Evolutionary conservation across 2,113 vertebrate species (phyloP), one percentile per base, ranked within the genome.

Genomic region (Verasper variegatus): DNA sequence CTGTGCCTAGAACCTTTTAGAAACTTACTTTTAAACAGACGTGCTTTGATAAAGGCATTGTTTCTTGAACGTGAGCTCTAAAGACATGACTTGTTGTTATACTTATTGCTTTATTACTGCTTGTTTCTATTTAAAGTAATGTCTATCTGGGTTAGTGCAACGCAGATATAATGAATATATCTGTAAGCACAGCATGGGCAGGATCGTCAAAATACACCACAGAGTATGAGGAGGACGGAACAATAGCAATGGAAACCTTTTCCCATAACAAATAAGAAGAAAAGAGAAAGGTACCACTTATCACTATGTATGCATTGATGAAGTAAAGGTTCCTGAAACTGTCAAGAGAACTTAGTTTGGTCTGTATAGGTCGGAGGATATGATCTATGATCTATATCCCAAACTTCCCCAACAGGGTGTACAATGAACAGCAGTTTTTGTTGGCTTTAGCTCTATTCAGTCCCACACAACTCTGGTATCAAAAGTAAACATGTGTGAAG

Each of bases 401-500:
- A 68, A 65, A 18, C 42, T n/a, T 63, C 31, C 42, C 60, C 56
- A 40, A 18, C 51, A 62, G 31, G 2, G 18, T 66, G 45, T 54
- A 27, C 69, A 59, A 67, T 57, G 4, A 76, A 47, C 9, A 74
- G 21, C 63, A 21, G 52, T 20, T 6, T 23, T 45, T 31, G 18
- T 60, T 27, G 24, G 52, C 45, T 66, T 49, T 42, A 59, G 24
- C 64, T 73, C 18, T 6, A 10, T 3, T 20, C 51, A 56, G n/a
- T 58, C 14, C 9, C 26, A 65, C 64, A 68, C 47, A 72, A 18
- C 45, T 70, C 15, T 57, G 42, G 10, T 21, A 66, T 45, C 26
- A 68, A 68, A 54, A 62, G 75, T 17, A 26, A 11, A 21, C 55
- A 20, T 13, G 14, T 56, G 23, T 54, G 42, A 62, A 68, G 60